Percentiles rank a stretch among this genome's conserved stretches.
Evolutionary conservation across 1,140 invertebrate genomes (phyloP).

Genomic region (Pogonus chalceus): DNA sequence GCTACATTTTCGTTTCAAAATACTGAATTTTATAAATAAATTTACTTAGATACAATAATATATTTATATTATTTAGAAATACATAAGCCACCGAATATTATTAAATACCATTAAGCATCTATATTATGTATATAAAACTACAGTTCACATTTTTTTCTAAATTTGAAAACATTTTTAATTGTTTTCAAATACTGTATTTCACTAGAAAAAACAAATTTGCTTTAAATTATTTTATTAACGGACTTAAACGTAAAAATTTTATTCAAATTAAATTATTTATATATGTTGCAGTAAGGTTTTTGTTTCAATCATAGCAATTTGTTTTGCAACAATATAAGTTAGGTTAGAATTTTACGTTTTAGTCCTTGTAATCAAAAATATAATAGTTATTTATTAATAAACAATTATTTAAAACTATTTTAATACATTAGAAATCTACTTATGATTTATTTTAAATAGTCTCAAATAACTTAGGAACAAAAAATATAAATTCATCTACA

Average conservation of each 20-base stretch:
- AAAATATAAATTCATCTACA: too few relatives aligned
- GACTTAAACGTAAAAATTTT: not conserved
- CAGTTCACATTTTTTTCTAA: not conserved
- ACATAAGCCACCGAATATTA: not conserved
- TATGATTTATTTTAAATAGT: too few relatives aligned
- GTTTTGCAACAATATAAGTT: not conserved
- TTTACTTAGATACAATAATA: not conserved
- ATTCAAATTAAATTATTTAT: not conserved
- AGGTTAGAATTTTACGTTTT: not conserved
- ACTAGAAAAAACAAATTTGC: too few relatives aligned
- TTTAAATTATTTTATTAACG: not conserved
- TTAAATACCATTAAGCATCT: not conserved
- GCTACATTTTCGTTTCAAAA: not conserved
- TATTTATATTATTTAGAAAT: not conserved
- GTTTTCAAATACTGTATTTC: not conserved
- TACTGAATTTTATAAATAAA: constrained; percentile 1
- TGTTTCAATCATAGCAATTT: too few relatives aligned
- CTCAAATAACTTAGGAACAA: too few relatives aligned
- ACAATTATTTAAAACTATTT: too few relatives aligned
- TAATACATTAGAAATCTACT: too few relatives aligned
- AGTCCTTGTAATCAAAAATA: not conserved
- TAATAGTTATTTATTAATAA: too few relatives aligned
- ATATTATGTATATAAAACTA: constrained; percentile 2
- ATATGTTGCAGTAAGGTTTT: too few relatives aligned
- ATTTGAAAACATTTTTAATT: not conserved